Percentiles rank a stretch among this genome's conserved stretches.
These are phyloP conservation scores for Pseudobourletiella spinata DNA, from an alignment of 1,140 invertebrate genomes.

Conservation along the genomic window DNA sequence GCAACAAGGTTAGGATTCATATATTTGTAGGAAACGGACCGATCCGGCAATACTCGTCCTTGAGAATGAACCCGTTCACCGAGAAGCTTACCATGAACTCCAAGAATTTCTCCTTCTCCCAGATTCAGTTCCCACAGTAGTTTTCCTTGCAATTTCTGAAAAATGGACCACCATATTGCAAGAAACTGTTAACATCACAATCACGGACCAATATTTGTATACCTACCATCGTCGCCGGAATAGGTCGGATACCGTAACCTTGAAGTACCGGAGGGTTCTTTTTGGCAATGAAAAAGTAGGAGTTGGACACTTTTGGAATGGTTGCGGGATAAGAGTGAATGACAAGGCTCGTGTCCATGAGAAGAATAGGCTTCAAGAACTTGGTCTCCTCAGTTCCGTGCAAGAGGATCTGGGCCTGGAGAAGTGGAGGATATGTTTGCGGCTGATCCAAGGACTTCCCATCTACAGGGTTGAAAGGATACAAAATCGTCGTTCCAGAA, in stretches of 20 bases:
- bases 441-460: slow-evolving; percentile 29
- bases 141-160: slow-evolving; percentile 38
- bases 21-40: slow-evolving; percentile 97
- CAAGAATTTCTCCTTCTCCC: slow-evolving; percentile 56
- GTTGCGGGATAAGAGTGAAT: slow-evolving; percentile 27
- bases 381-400: slow-evolving; percentile 26
- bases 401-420: slow-evolving; percentile 28
- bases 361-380: slow-evolving; percentile 31
- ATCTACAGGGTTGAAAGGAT: slow-evolving; percentile 33
- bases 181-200: no score
- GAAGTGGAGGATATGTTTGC: slow-evolving; percentile 17
- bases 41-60: slow-evolving; percentile 85
- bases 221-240: no score
- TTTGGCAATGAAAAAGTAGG: slow-evolving; percentile 28
- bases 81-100: slow-evolving; percentile 58
- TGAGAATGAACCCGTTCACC: slow-evolving; percentile 89
- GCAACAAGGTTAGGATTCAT: slow-evolving; percentile 94
- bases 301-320: slow-evolving; percentile 13
- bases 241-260: slow-evolving; percentile 7
- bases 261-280: not conserved
- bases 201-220: no score
- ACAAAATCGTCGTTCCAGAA: slow-evolving; percentile 20
- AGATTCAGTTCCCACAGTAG: slow-evolving; percentile 63
- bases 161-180: no score
- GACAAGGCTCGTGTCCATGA: slow-evolving; percentile 16